Conservation (phyloP, 2,113 vertebrate species). For the Cettia cetti region DNA sequence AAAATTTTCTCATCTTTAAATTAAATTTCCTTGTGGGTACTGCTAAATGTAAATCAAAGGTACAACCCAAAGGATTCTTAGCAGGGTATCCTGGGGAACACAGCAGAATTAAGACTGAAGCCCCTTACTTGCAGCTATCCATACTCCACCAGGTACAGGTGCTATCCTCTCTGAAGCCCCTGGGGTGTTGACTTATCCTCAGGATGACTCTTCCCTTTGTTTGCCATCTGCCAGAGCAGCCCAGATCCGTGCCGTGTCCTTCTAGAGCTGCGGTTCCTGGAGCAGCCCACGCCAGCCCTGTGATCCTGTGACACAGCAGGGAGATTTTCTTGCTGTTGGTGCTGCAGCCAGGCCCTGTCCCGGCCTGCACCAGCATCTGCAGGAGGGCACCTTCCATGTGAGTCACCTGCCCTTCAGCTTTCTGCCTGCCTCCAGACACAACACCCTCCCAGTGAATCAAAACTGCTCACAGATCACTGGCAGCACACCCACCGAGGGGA, state of each 20-base stretch:
- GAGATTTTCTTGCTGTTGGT: background rate
- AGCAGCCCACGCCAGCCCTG: accelerated
- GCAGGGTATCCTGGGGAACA: background rate
- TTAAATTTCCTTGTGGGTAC: background rate
- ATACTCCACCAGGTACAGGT: background rate
- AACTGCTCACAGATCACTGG: background rate
- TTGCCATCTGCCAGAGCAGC: background rate
- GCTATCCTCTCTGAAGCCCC: background rate
- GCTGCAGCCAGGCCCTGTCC: background rate
- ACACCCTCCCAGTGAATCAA: background rate
- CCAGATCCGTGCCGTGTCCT: background rate
- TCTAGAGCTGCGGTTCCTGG: accelerated
- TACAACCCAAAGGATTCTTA: background rate
- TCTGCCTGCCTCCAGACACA: background rate
- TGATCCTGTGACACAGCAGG: background rate
- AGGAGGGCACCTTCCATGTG: background rate
- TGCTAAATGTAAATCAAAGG: background rate
- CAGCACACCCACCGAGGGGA: accelerated
- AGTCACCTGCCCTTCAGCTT: background rate
- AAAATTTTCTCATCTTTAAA: background rate
- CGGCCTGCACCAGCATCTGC: accelerated
- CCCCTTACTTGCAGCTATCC: background rate
- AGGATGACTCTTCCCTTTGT: background rate
- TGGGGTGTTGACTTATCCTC: background rate
- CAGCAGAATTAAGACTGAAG: background rate